A percentile compares a stretch with the other conserved stretches of the same genome.
Evolutionary conservation across 1,140 invertebrate species (phyloP).

Genomic region (Maconellicoccus hirsutus): DNA sequence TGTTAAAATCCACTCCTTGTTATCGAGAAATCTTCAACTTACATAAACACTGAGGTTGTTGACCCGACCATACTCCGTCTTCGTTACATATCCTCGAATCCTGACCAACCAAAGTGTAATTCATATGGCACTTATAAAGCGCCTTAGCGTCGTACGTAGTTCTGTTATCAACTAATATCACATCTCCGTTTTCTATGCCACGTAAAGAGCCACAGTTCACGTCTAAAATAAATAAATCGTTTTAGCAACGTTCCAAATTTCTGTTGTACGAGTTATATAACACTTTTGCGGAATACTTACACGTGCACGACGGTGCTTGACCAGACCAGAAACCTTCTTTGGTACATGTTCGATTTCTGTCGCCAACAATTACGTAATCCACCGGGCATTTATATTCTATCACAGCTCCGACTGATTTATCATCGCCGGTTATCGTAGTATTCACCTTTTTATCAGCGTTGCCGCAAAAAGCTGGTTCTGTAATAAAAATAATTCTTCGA

Average conservation of each 20-base stretch:
- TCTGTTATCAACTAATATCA: conserved; percentile 50
- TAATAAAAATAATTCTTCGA: conserved; percentile 20
- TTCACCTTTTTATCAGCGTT: conserved; percentile 74
- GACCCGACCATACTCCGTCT: conserved; percentile 66
- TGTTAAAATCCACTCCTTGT: not conserved
- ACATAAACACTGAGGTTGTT: conserved; percentile 65
- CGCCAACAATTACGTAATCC: conserved; percentile 70
- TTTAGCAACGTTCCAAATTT: too few relatives aligned
- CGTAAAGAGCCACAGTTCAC: conserved; percentile 66
- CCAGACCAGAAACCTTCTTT: conserved; percentile 69
- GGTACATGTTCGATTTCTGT: conserved; percentile 52
- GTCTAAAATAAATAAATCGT: conserved; percentile 43
- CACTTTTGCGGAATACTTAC: conserved; percentile 41
- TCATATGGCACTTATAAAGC: conserved; percentile 63
- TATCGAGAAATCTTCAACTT: too few relatives aligned
- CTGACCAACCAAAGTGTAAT: conserved; percentile 70
- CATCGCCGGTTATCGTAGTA: conserved; percentile 59
- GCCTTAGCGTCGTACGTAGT: conserved; percentile 68
- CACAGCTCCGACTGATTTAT: conserved; percentile 51
- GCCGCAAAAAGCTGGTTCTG: conserved; percentile 69
- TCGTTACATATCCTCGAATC: conserved; percentile 56
- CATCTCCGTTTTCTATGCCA: conserved; percentile 57
- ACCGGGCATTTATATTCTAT: conserved; percentile 70
- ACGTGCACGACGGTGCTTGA: conserved; percentile 66
- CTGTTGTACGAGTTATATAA: too few relatives aligned